These are phyloP conservation scores for Micromys minutus DNA, from an alignment of 2,113 vertebrate genomes.

Conservation along the genomic window DNA sequence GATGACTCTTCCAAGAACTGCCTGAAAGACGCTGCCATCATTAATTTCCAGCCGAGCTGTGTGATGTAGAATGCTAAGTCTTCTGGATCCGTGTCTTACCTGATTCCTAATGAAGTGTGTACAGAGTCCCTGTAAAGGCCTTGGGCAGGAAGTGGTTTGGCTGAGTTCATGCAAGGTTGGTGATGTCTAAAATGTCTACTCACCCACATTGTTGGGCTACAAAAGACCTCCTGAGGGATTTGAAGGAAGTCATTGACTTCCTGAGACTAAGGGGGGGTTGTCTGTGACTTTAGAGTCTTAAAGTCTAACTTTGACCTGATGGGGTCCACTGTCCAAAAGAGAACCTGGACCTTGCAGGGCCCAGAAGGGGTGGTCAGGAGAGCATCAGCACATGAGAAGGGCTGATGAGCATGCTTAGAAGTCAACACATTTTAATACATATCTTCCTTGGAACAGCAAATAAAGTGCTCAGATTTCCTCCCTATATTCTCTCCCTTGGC, in stretches of 20 bases:
- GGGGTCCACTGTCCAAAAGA: background rate
- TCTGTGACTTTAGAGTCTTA: background rate
- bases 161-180: background rate
- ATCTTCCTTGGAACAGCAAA: background rate
- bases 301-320: background rate
- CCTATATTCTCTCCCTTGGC: conserved; percentile 10
- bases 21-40: background rate
- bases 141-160: background rate
- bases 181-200: background rate
- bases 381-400: background rate
- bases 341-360: accelerated
- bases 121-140: background rate
- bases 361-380: background rate
- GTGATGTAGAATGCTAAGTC: background rate
- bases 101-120: background rate
- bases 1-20: background rate
- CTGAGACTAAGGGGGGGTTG: background rate
- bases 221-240: background rate
- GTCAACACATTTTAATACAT: conserved; percentile 11
- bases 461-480: conserved; percentile 62
- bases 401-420: background rate
- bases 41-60: background rate
- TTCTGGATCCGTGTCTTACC: background rate
- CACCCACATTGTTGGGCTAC: background rate
- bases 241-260: background rate